phyloP scores from a whole-genome alignment of 2,113 vertebrate genomes.

The Oncorhynchus masou region DNA sequence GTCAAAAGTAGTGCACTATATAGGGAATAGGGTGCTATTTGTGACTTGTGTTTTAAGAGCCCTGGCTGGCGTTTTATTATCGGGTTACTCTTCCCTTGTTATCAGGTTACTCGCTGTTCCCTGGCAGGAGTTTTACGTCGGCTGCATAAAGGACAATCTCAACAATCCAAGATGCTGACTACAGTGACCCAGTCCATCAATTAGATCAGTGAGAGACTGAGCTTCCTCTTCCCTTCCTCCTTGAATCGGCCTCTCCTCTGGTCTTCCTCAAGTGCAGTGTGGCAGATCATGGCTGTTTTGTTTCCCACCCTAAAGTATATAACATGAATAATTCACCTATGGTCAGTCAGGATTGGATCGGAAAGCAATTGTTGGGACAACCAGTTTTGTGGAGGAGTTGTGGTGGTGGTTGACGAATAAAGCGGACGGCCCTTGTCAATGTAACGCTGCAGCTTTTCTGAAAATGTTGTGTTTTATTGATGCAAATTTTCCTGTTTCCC shows the following conservation, averaged over 20 bases:
- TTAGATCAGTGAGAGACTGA: constrained; percentile 11
- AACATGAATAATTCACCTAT: constrained; percentile 65
- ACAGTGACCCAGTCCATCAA: constrained; percentile 14
- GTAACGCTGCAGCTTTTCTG: constrained; percentile 54
- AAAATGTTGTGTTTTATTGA: constrained; percentile 66
- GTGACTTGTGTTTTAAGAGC: constrained; percentile 32
- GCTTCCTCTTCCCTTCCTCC: too few species aligned
- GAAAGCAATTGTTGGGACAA: constrained; percentile 54
- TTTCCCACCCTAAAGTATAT: constrained; percentile 60
- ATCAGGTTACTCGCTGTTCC: constrained; percentile 36
- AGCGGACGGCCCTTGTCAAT: constrained; percentile 24
- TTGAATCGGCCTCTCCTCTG: background rate
- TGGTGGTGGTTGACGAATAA: constrained; percentile 32
- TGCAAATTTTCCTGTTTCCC: constrained; percentile 29
- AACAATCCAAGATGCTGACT: constrained; percentile 1
- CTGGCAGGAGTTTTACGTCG: constrained; percentile 35
- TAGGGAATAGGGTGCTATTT: too few species aligned
- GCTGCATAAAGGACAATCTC: constrained; percentile 9
- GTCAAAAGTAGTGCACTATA: too few species aligned
- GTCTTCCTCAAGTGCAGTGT: constrained; percentile 47
- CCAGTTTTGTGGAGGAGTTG: constrained; percentile 40
- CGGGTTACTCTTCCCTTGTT: constrained; percentile 35
- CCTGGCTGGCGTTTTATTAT: constrained; percentile 37
- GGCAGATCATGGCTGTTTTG: constrained; percentile 66
- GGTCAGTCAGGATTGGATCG: constrained; percentile 42